Base-by-base conservation (phyloP, 2,113 vertebrate species). In the Onychostoma macrolepis region DNA sequence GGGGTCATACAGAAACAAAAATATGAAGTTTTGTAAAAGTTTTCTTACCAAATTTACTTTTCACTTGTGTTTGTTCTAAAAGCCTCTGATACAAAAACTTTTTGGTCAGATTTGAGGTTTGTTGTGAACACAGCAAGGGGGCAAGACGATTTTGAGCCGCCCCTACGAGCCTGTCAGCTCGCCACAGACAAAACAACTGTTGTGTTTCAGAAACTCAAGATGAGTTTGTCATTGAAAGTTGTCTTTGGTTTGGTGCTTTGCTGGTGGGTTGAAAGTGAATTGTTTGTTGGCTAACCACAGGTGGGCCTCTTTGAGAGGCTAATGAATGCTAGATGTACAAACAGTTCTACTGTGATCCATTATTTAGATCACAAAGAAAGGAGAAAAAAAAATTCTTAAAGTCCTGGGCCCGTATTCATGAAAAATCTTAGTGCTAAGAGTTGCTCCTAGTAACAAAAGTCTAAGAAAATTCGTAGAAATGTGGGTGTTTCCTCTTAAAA, bases 191-290 rank as follows among this genome's bases (percentile, higher is more conserved):
- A 45, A 81, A 81, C 36, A 65, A 45, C 36, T 65, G 38, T 19
- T 65, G 36, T 81, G 80, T 65, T 28, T 65, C 80, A 45, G 24
- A 65, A 65, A 28, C 58, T 65, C 58, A 81, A 65, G 79, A 65
- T 43, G 48, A 33, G 15, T 38, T 80, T 43, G 58, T 28, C 56
- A 41, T 26, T 80, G 58, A 45, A 76, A 15, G 72, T 26, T 3
- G 2, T 65, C 65, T 65, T 38, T 19, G 36, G 4, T 63, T 63
- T 43, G 72, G 38, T 76, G 36, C 69, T 12, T 41, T 41, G 36
- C 69, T 61, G 33, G 53, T 80, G 50, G 50, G 58, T 10, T 65
- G 36, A 63, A 81, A 43, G 21, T 43, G 24, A 65, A 43, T 65
- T 17, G 24, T 81, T 65, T 19, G 33, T 43, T 26, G 30, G 50